These are phyloP conservation scores for Diloba caeruleocephala DNA, from an alignment of 2,888 invertebrate species.

Conservation along the genomic window DNA sequence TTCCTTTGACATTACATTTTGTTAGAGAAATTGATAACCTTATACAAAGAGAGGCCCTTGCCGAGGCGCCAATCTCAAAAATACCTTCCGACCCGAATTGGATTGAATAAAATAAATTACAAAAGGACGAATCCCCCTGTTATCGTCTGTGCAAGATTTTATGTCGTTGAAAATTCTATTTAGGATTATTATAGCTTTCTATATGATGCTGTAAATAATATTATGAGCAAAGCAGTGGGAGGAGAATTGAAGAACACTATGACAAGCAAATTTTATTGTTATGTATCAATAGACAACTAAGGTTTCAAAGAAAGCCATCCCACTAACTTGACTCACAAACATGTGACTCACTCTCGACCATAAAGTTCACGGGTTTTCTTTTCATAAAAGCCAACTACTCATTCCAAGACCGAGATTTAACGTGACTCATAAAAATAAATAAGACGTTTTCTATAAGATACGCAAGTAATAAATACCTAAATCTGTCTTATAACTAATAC, in stretches of 20 bases:
- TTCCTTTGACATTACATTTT: background rate
- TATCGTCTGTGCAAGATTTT: slow-evolving; percentile 34
- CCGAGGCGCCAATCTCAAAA: slow-evolving; percentile 26
- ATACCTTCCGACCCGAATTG: slow-evolving; percentile 31
- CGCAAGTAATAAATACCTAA: background rate
- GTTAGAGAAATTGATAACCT: background rate
- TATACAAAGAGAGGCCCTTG: slow-evolving; percentile 23
- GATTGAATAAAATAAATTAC: slow-evolving; percentile 45
- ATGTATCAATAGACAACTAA: slow-evolving; percentile 36
- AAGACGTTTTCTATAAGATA: background rate
- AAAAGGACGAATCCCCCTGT: slow-evolving; percentile 25
- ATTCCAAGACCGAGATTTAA: slow-evolving; percentile 19
- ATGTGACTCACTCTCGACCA: slow-evolving; percentile 53
- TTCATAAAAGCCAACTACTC: slow-evolving; percentile 24
- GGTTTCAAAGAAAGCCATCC: slow-evolving; percentile 40
- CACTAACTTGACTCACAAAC: slow-evolving; percentile 56
- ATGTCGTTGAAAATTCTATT: slow-evolving; percentile 34
- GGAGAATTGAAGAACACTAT: slow-evolving; percentile 46
- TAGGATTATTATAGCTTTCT: slow-evolving; percentile 39
- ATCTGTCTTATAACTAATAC: background rate
- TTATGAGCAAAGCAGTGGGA: slow-evolving; percentile 42
- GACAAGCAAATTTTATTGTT: slow-evolving; percentile 55
- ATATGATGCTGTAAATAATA: slow-evolving; percentile 42
- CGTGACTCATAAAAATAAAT: slow-evolving; percentile 24
- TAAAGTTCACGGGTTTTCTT: slow-evolving; percentile 37